phyloP scores from a whole-genome alignment of 2,113 vertebrate species.

The Nesogale talazaci region DNA sequence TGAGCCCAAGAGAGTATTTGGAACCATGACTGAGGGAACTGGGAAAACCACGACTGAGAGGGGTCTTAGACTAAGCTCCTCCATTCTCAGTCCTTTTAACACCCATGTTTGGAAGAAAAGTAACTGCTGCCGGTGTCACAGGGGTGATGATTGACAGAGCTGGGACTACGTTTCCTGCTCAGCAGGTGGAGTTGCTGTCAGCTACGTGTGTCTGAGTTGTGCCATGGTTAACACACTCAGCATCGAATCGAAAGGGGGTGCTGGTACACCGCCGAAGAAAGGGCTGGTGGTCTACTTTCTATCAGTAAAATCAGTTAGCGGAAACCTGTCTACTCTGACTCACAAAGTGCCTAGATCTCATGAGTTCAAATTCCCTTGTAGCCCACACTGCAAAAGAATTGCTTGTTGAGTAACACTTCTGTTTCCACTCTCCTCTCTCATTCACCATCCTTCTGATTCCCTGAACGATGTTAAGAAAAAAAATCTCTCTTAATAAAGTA shows the following conservation, averaged over 20 bases:
- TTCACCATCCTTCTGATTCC: neutral
- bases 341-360: neutral
- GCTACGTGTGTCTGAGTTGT: neutral
- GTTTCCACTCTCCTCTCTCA: neutral
- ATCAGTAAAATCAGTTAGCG: neutral
- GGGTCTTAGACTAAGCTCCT: too few species aligned
- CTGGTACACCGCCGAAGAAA: neutral
- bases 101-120: neutral
- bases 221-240: neutral
- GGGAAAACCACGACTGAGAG: neutral
- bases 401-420: neutral
- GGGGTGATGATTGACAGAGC: neutral
- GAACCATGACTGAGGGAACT: neutral
- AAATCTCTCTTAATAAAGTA: too few species aligned
- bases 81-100: neutral
- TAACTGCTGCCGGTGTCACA: accelerated
- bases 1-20: neutral
- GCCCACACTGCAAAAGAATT: neutral
- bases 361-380: neutral
- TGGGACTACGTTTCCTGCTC: neutral
- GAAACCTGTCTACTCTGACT: neutral
- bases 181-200: neutral
- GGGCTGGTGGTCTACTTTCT: neutral
- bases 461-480: neutral
- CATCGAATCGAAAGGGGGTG: neutral